Conservation (phyloP, 2,113 vertebrate species). For the Pipra filicauda region DNA sequence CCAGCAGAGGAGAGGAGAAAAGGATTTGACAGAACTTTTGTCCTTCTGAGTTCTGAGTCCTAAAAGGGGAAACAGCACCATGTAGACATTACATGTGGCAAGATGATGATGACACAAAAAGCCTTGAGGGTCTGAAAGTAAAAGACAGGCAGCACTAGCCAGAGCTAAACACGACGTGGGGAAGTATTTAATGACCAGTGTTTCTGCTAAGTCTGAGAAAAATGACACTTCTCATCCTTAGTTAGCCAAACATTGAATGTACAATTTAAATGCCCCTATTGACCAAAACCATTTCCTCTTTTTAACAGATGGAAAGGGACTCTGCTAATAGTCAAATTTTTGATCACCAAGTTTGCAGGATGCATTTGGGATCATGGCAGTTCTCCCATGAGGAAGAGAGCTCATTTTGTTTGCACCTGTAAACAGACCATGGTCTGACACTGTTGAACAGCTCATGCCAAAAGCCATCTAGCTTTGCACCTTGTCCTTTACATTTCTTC, state of each 20-base stretch:
- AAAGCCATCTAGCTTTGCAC: conserved; percentile 30
- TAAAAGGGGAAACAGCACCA: neutral
- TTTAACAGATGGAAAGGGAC: conserved; percentile 26
- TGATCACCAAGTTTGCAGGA: conserved; percentile 2
- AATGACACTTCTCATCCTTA: neutral
- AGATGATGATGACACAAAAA: neutral
- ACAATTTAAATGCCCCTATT: neutral
- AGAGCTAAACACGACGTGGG: neutral
- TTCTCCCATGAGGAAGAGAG: neutral
- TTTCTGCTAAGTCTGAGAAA: neutral
- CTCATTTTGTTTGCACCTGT: conserved; percentile 26
- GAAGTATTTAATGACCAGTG: neutral
- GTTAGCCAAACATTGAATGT: neutral
- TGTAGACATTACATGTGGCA: neutral
- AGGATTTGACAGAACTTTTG: neutral
- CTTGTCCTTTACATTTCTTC: conserved; percentile 53
- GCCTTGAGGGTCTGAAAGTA: neutral
- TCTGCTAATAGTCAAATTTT: neutral
- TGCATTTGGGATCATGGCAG: neutral
- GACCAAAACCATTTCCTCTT: neutral
- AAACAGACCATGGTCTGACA: conserved; percentile 15
- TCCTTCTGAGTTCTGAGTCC: neutral
- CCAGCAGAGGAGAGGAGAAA: neutral
- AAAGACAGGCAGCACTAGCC: neutral
- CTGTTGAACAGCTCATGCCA: conserved; percentile 17